Percentiles rank a stretch among this genome's conserved stretches.
Conservation (phyloP, 2,888 invertebrate genomes). For the Boloria euphrosyne region DNA sequence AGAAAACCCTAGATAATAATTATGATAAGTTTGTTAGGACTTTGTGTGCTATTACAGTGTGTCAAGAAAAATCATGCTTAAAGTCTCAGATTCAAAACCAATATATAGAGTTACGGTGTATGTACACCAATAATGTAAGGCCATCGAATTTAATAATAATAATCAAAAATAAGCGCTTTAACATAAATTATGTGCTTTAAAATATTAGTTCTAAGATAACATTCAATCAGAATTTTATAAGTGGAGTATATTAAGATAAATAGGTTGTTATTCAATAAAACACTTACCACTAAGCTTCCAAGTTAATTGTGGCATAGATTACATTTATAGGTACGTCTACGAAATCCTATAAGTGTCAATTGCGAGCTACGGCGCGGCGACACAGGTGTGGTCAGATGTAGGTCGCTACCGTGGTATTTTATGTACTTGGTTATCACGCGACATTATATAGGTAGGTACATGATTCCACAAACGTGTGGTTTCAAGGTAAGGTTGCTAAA, state of each 20-base stretch:
- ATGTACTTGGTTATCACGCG: constrained; percentile 16
- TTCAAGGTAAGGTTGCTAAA: not conserved
- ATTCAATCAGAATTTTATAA: too few species aligned
- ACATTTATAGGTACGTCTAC: not conserved
- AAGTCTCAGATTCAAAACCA: too few species aligned
- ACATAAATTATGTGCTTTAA: too few species aligned
- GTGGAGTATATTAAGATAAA: not conserved
- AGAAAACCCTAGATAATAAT: too few species aligned
- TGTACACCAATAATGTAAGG: too few species aligned
- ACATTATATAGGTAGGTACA: constrained; percentile 7
- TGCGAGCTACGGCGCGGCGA: constrained; percentile 32
- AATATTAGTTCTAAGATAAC: too few species aligned
- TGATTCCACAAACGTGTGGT: constrained; percentile 3
- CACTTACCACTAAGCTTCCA: not conserved
- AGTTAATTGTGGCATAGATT: constrained; percentile 4
- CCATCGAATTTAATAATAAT: too few species aligned
- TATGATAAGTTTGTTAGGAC: too few species aligned
- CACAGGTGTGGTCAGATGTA: constrained; percentile 35
- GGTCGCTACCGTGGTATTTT: constrained; percentile 11
- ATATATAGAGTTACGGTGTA: too few species aligned
- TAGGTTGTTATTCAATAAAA: not conserved
- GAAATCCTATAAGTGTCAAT: constrained; percentile 32
- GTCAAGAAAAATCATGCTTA: too few species aligned
- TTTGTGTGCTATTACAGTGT: too few species aligned
- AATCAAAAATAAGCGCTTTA: too few species aligned